Conservation (phyloP, 2,797 vertebrate species). For the Selene dorsalis region DNA sequence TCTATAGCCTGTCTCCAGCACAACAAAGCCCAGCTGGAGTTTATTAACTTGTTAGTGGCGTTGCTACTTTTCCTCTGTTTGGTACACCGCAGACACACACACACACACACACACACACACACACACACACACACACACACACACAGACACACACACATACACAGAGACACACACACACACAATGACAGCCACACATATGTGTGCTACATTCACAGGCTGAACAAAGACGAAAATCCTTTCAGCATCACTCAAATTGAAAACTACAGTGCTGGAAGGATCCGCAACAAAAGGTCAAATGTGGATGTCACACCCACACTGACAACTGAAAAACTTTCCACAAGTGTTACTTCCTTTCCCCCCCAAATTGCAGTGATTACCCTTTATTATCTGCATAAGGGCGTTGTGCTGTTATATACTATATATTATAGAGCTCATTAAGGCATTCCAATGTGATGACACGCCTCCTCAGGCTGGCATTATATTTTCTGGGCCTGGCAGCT, state of each 20-base stretch:
- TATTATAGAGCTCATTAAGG: slow-evolving; percentile 61
- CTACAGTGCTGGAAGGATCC: slow-evolving; percentile 34
- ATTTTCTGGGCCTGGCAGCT: slow-evolving; percentile 44
- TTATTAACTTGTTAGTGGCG: slow-evolving; percentile 78
- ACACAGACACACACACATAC: background rate
- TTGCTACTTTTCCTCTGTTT: slow-evolving; percentile 72
- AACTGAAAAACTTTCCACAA: slow-evolving; percentile 54
- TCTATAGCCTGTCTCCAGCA: slow-evolving; percentile 56
- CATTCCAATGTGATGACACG: slow-evolving; percentile 55
- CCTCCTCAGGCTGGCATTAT: slow-evolving; percentile 41
- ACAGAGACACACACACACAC: slow-evolving; percentile 7
- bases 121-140: slow-evolving; percentile 5
- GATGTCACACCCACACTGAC: slow-evolving; percentile 38
- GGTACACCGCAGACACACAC: slow-evolving; percentile 52
- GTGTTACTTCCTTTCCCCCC: slow-evolving; percentile 27
- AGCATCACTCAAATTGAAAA: slow-evolving; percentile 47
- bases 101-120: slow-evolving; percentile 30
- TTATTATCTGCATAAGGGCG: slow-evolving; percentile 44
- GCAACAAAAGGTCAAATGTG: slow-evolving; percentile 55
- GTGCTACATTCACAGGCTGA: slow-evolving; percentile 34
- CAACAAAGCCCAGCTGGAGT: slow-evolving; percentile 79
- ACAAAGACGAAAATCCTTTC: slow-evolving; percentile 57
- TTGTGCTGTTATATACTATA: slow-evolving; percentile 29
- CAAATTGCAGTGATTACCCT: slow-evolving; percentile 49
- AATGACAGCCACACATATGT: slow-evolving; percentile 24